phyloP scores from a whole-genome alignment of 2,113 vertebrate species.

The Morone saxatilis region DNA sequence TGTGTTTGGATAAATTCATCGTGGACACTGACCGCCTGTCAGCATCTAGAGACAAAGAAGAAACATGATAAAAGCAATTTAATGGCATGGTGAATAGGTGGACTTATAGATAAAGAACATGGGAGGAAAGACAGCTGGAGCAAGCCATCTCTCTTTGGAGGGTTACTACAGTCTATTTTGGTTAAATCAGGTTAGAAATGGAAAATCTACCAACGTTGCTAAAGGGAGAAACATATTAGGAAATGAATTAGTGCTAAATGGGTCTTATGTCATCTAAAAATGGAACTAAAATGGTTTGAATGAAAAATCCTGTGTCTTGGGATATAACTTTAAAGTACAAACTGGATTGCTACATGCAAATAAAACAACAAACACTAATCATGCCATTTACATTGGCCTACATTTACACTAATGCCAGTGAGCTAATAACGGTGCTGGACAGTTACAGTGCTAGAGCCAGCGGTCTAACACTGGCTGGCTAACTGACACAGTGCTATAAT shows the following conservation, averaged over 20 bases:
- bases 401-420: constrained; percentile 45
- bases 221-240: constrained; percentile 24
- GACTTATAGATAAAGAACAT: neutral
- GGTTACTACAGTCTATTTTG: constrained; percentile 55
- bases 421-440: constrained; percentile 31
- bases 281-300: constrained; percentile 28
- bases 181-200: constrained; percentile 44
- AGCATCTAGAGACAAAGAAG: constrained; percentile 87
- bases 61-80: constrained; percentile 82
- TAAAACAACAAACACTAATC: constrained; percentile 47
- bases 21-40: constrained; percentile 97
- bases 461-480: constrained; percentile 56
- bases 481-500: constrained; percentile 61
- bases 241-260: constrained; percentile 60
- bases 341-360: constrained; percentile 47
- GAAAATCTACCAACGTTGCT: constrained; percentile 50
- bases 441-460: constrained; percentile 49
- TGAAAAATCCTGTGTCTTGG: constrained; percentile 15
- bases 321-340: constrained; percentile 20
- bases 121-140: constrained; percentile 23
- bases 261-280: constrained; percentile 33
- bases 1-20: constrained; percentile 98
- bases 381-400: constrained; percentile 54
- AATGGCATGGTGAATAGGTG: constrained; percentile 72
- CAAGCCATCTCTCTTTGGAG: constrained; percentile 26